These are phyloP conservation scores for Chloebia gouldiae DNA, from an alignment of 2,113 vertebrate genomes.

Conservation along the genomic window DNA sequence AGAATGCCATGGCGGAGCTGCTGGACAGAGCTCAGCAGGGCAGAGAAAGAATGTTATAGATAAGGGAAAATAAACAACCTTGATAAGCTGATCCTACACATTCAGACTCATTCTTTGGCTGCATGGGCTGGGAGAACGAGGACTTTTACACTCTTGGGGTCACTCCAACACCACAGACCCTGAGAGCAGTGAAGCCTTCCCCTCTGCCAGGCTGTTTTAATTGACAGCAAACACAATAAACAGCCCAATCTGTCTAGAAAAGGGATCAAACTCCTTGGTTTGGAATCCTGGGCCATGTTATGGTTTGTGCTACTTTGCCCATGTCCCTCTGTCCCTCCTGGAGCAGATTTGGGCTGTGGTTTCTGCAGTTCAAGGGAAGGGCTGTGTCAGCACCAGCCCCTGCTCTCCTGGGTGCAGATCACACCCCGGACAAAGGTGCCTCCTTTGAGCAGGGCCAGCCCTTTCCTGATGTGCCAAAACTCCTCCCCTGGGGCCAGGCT, in stretches of 20 bases:
- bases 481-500: not conserved
- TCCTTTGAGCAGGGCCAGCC: fast-evolving
- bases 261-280: not conserved
- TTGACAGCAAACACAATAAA: not conserved
- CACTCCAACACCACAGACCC: too few relatives aligned
- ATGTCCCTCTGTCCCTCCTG: not conserved
- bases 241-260: not conserved
- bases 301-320: not conserved
- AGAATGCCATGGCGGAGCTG: too few relatives aligned
- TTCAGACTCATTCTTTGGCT: too few relatives aligned
- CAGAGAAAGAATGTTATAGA: too few relatives aligned
- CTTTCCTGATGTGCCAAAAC: not conserved
- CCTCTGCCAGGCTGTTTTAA: not conserved
- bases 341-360: not conserved
- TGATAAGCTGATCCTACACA: too few relatives aligned
- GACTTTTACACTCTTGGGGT: too few relatives aligned
- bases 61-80: too few relatives aligned
- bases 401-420: not conserved
- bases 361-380: not conserved
- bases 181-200: not conserved
- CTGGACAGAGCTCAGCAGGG: too few relatives aligned
- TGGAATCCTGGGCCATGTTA: not conserved
- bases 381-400: not conserved
- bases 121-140: too few relatives aligned
- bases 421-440: not conserved